Conservation (phyloP, 2,888 invertebrate genomes). For the Macrophya annulata region DNA sequence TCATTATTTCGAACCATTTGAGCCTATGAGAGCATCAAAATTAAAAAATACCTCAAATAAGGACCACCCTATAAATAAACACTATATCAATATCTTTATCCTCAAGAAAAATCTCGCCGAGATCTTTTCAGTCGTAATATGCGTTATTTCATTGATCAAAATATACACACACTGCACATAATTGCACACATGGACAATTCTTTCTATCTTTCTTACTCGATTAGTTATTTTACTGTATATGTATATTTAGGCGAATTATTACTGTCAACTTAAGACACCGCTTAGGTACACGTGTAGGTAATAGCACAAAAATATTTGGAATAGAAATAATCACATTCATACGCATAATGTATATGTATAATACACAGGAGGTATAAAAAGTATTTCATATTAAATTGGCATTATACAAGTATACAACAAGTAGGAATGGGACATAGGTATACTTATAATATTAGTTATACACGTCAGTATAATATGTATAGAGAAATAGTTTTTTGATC, state of each 20-base stretch:
- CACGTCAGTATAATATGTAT: slow-evolving; percentile 27
- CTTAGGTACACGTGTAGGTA: slow-evolving; percentile 65
- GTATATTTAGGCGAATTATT: slow-evolving; percentile 15
- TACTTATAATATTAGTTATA: slow-evolving; percentile 26
- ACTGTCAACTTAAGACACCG: slow-evolving; percentile 56
- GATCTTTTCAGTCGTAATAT: background rate
- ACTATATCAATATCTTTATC: background rate
- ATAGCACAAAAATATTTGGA: slow-evolving; percentile 55
- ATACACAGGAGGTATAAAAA: slow-evolving; percentile 41
- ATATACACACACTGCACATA: background rate
- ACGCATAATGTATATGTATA: slow-evolving; percentile 6
- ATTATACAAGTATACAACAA: slow-evolving; percentile 33
- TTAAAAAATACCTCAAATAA: too few species aligned
- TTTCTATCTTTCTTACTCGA: background rate
- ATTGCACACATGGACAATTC: too few species aligned
- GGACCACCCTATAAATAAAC: background rate
- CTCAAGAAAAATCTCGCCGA: background rate
- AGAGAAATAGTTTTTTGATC: slow-evolving; percentile 5
- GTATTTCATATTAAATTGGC: slow-evolving; percentile 48
- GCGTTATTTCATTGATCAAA: slow-evolving; percentile 10
- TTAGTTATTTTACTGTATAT: slow-evolving; percentile 5
- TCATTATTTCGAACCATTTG: too few species aligned
- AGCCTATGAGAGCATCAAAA: too few species aligned
- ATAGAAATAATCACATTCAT: slow-evolving; percentile 44
- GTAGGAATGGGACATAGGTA: slow-evolving; percentile 30